Conservation (phyloP, 2,797 vertebrate genomes). For the Arremon brunneinucha region DNA sequence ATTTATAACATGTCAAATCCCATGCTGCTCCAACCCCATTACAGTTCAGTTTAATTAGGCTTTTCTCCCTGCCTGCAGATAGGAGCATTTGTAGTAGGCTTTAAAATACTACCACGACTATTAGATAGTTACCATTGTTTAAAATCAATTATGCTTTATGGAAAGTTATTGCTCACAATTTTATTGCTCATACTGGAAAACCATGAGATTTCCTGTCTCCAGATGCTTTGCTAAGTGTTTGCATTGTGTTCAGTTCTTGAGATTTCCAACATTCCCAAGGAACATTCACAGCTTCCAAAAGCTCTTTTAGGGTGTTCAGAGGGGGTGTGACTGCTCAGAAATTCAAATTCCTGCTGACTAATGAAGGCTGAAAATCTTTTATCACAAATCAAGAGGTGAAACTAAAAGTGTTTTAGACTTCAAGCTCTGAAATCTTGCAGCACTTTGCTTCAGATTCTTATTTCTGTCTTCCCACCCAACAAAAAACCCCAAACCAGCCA, state of each 20-base stretch:
- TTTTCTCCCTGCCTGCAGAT: background rate
- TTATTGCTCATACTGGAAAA: background rate
- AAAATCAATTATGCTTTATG: constrained; percentile 29
- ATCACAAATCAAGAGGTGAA: background rate
- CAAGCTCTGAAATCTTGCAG: background rate
- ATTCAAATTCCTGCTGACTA: background rate
- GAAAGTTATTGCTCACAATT: background rate
- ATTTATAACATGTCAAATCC: constrained; percentile 51
- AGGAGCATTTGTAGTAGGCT: background rate
- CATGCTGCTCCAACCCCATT: background rate
- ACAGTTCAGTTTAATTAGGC: constrained; percentile 37
- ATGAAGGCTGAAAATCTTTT: background rate
- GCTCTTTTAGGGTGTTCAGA: background rate
- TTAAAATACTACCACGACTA: background rate
- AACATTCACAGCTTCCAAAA: background rate
- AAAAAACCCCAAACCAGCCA: background rate
- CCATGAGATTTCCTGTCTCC: background rate
- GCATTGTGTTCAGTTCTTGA: background rate
- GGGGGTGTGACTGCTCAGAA: background rate
- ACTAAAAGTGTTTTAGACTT: background rate
- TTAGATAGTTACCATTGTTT: background rate
- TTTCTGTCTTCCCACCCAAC: background rate
- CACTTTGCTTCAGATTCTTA: background rate
- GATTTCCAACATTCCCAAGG: background rate
- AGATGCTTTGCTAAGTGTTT: background rate